phyloP scores from a whole-genome alignment of 2,888 invertebrate genomes.

The Tenodera sinensis region DNA sequence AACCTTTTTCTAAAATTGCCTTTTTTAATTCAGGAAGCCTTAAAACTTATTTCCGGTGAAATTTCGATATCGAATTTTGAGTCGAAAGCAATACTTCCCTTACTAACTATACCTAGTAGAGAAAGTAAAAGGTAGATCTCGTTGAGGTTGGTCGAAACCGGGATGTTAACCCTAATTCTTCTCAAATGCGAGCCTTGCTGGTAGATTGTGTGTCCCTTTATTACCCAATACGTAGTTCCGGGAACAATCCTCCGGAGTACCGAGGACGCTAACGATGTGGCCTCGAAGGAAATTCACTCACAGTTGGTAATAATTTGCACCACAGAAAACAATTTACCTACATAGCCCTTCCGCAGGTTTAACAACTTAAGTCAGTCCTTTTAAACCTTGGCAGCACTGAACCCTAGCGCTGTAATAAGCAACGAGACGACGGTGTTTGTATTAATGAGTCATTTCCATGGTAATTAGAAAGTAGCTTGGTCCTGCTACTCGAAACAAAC shows the following conservation, averaged over 20 bases:
- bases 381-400: background rate
- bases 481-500: background rate
- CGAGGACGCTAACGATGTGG: background rate
- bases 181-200: too few relatives aligned
- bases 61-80: too few relatives aligned
- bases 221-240: too few relatives aligned
- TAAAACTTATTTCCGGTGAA: too few relatives aligned
- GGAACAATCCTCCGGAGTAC: background rate
- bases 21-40: too few relatives aligned
- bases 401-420: background rate
- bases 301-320: background rate
- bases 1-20: too few relatives aligned
- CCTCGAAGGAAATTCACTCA: background rate
- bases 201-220: too few relatives aligned
- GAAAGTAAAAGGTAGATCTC: too few relatives aligned
- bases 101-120: too few relatives aligned
- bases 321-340: background rate
- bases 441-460: constrained; percentile 32
- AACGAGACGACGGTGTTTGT: constrained; percentile 21
- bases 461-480: constrained; percentile 25
- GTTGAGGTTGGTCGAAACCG: too few relatives aligned
- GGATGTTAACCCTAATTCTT: too few relatives aligned
- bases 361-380: background rate
- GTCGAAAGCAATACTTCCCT: too few relatives aligned
- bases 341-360: background rate